Percentiles rank a stretch among this genome's conserved stretches.
Conservation (phyloP, 2,113 vertebrate species). For the Mirounga angustirostris region DNA sequence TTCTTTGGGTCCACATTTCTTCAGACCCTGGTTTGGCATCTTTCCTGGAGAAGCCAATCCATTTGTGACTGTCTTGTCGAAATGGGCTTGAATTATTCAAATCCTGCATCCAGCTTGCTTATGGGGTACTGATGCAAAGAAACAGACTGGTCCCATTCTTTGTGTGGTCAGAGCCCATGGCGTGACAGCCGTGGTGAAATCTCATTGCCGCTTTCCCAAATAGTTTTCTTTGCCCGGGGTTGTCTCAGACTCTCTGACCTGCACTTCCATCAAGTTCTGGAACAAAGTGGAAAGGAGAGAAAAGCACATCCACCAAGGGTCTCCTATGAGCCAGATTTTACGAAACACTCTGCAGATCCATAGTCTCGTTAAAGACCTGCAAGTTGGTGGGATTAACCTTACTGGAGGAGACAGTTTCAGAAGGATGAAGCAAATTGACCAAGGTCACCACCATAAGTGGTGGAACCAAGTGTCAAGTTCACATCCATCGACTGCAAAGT, state of each 20-base stretch:
- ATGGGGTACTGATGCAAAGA: background rate
- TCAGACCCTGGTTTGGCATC: background rate
- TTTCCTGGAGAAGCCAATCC: slow-evolving; percentile 34
- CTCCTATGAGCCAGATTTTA: background rate
- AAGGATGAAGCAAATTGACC: slow-evolving; percentile 24
- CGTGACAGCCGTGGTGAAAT: background rate
- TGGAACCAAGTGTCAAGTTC: background rate
- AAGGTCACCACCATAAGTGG: background rate
- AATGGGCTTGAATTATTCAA: slow-evolving; percentile 60
- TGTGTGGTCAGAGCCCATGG: background rate
- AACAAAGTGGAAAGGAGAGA: background rate
- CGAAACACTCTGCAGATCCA: background rate
- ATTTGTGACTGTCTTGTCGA: slow-evolving; percentile 30
- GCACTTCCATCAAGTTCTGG: background rate
- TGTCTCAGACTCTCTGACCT: background rate
- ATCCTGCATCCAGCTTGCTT: background rate
- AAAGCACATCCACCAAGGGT: background rate
- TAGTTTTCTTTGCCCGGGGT: background rate
- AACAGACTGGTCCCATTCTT: background rate
- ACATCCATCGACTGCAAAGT: background rate
- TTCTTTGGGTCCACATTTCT: background rate
- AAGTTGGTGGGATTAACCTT: background rate
- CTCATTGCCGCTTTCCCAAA: background rate
- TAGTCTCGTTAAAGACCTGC: background rate
- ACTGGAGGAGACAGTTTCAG: slow-evolving; percentile 41